Base-by-base conservation (phyloP, 1,140 invertebrate genomes). In the Penaeus japonicus region DNA sequence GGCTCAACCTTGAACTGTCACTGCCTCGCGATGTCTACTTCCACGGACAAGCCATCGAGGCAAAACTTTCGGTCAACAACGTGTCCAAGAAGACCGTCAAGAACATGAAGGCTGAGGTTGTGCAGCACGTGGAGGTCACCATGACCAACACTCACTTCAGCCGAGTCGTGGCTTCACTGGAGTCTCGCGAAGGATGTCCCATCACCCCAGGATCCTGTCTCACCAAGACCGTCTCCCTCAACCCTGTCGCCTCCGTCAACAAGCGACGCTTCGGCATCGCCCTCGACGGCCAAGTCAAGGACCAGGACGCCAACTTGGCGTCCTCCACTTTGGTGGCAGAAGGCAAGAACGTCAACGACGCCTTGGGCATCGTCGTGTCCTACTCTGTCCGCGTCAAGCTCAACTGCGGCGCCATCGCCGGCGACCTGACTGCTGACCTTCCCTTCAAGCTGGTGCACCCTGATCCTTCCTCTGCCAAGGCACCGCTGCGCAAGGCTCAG, bases 11-110 rank as follows among this genome's bases (percentile, higher is more conserved):
- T 82, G 98, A 99, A 93, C 97, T 98, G 2, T 98, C 97, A 5
- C 94, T 99, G 22, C 98, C 99, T 92, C 99, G 99, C 92, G 96
- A 97, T 85, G 96, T 96, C 91, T 99, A 99, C 93, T 96, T 99
- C 92, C 97, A 99, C 93, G 98, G 97, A 0, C 98, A 99, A 92
- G 96, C 97, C 92, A 94, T 97, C 24, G 95, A 95, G 1, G 96
- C 96, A 70, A 97, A 96, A 83, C 94, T 98, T 27, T 95, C 96
- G 89, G 94, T 98, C 75, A 96, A 95, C 54, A 98, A 98, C 92
- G 97, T 96, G 92, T 98, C 97, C 4, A 95, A 97, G 91, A 98
- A 98, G 92, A 94, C 96, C 2, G 97, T 98, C 3, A 95, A 96
- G 91, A 96, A 96, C 92, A 97, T 98, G 91, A 97, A 95, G 94